phyloP scores from a whole-genome alignment of 2,797 vertebrate species.

The Miichthys miiuy region DNA sequence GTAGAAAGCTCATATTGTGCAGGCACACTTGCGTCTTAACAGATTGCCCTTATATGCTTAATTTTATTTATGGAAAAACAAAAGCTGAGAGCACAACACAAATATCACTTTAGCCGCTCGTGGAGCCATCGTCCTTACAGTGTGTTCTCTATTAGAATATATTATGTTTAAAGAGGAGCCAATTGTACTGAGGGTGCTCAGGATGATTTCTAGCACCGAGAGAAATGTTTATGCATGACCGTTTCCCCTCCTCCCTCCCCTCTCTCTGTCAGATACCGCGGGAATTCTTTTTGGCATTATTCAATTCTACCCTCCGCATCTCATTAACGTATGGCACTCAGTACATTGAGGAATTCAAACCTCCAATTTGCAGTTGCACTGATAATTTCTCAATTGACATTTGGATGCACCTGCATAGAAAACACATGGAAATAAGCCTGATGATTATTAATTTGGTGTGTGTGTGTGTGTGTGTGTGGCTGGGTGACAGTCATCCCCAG shows the following conservation, averaged over 20 bases:
- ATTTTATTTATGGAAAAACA: conserved; percentile 45
- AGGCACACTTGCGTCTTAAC: conserved; percentile 45
- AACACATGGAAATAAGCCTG: conserved; percentile 73
- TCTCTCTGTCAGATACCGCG: conserved; percentile 1
- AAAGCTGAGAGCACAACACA: conserved; percentile 20
- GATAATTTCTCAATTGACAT: conserved; percentile 78
- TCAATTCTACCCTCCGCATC: conserved; percentile 69
- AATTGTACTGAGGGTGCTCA: conserved; percentile 38
- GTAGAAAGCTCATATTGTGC: conserved; percentile 33
- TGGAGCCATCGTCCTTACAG: conserved; percentile 26
- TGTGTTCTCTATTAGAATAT: conserved; percentile 39
- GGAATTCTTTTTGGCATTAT: conserved; percentile 52
- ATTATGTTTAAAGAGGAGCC: conserved; percentile 42
- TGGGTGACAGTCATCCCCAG: background rate
- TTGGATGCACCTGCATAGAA: conserved; percentile 71
- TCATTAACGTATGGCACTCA: conserved; percentile 56
- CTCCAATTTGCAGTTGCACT: conserved; percentile 71
- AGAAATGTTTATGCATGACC: conserved; percentile 59
- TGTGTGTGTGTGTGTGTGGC: conserved; percentile 9
- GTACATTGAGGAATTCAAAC: conserved; percentile 73
- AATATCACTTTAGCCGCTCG: conserved; percentile 18
- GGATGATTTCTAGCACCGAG: conserved; percentile 44
- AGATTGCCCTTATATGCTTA: conserved; percentile 46
- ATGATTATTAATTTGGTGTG: conserved; percentile 71
- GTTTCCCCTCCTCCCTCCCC: background rate